Evolutionary conservation across 2,888 invertebrate genomes (phyloP).

Genomic region (Andrena dorsata): DNA sequence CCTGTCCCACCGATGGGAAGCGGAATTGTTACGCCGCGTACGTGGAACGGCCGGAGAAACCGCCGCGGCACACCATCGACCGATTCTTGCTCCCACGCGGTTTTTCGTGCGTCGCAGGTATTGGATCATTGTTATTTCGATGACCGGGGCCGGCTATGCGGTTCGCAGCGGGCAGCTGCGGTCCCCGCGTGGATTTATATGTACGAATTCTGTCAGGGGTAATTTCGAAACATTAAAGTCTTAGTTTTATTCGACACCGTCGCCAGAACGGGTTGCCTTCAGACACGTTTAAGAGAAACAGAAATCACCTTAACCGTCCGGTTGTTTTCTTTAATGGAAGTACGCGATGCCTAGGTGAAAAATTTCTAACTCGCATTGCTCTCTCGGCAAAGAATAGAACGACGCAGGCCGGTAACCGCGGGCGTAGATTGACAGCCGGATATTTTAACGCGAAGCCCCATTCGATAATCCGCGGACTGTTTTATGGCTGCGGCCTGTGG

Average conservation of each 20-base stretch:
- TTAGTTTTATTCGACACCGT: neutral
- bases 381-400: neutral
- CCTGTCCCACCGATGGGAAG: conserved; percentile 38
- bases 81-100: conserved; percentile 34
- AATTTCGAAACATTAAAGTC: conserved; percentile 20
- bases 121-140: conserved; percentile 26
- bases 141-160: neutral
- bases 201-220: conserved; percentile 26
- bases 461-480: conserved; percentile 82
- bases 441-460: conserved; percentile 83
- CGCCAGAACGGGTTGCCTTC: neutral
- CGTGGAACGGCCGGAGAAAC: conserved; percentile 36
- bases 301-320: too few species aligned
- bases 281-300: neutral
- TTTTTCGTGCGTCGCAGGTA: conserved; percentile 25
- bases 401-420: conserved; percentile 49
- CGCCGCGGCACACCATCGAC: neutral
- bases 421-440: conserved; percentile 79
- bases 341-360: neutral
- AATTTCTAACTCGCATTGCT: conserved; percentile 8
- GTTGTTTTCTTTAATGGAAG: neutral
- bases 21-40: conserved; percentile 36
- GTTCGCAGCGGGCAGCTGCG: conserved; percentile 9
- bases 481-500: conserved; percentile 81
- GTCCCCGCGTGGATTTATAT: conserved; percentile 22